Percentiles rank a stretch among this genome's conserved stretches.
These are phyloP conservation scores for Zootermopsis nevadensis DNA, from an alignment of 2,888 invertebrate species.

Conservation along the genomic window DNA sequence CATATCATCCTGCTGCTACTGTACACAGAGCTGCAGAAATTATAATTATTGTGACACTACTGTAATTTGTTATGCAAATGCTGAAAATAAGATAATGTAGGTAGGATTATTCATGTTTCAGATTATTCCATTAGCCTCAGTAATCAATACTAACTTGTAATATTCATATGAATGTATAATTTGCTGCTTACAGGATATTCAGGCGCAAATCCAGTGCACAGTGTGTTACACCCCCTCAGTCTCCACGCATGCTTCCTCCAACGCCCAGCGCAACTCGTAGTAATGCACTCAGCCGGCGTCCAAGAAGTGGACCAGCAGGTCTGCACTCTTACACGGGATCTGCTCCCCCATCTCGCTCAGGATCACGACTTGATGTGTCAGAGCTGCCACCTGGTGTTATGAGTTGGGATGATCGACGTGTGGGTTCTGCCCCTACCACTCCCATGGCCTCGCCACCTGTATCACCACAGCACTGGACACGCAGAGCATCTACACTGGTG, in stretches of 20 bases:
- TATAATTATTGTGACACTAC: too few species aligned
- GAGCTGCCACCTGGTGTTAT: conserved; percentile 61
- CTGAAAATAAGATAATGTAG: too few species aligned
- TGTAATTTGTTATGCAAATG: too few species aligned
- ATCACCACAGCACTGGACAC: conserved; percentile 76
- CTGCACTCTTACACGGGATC: conserved; percentile 77
- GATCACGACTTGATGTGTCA: conserved; percentile 55
- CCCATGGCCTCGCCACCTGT: conserved; percentile 80
- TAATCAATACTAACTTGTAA: too few species aligned
- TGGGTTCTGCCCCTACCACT: conserved; percentile 79
- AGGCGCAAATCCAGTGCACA: conserved; percentile 63
- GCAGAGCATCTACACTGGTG: conserved; percentile 55
- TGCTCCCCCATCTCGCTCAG: conserved; percentile 56
- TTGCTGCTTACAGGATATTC: conserved; percentile 57
- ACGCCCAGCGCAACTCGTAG: conserved; percentile 57
- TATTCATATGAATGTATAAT: too few species aligned
- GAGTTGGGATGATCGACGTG: conserved; percentile 40
- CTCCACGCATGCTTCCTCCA: conserved; percentile 57
- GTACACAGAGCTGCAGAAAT: too few species aligned
- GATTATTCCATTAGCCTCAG: too few species aligned
- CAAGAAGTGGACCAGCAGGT: conserved; percentile 83
- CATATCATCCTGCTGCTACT: too few species aligned
- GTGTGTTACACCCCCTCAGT: conserved; percentile 61
- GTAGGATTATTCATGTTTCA: too few species aligned
- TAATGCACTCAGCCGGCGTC: conserved; percentile 66